Evolutionary conservation across 2,797 vertebrate species (phyloP).

Genomic region (Pantherophis alleghaniensis): DNA sequence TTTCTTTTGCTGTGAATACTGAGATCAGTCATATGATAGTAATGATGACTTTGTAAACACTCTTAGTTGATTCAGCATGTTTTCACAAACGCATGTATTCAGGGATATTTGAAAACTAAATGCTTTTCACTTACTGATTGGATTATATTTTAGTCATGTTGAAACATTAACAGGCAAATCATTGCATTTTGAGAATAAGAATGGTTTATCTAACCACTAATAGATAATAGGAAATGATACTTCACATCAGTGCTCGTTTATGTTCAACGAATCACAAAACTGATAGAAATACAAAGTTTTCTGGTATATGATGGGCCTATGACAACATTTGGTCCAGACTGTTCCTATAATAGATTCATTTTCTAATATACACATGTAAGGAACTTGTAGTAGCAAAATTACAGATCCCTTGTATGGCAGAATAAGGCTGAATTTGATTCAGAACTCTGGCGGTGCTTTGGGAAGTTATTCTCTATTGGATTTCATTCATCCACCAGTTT

Average conservation of each 20-base stretch:
- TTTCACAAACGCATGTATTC: constrained; percentile 52
- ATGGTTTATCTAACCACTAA: constrained; percentile 49
- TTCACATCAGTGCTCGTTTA: constrained; percentile 21
- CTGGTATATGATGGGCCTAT: not conserved
- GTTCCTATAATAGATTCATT: not conserved
- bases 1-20: constrained; percentile 63
- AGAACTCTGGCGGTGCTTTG: not conserved
- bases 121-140: constrained; percentile 47
- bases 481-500: not conserved
- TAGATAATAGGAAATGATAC: constrained; percentile 49
- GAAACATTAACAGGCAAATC: constrained; percentile 35
- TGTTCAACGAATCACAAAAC: constrained; percentile 10
- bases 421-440: not conserved
- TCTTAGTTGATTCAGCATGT: constrained; percentile 41
- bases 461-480: not conserved
- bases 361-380: not conserved
- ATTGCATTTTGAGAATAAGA: constrained; percentile 44
- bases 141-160: constrained; percentile 10
- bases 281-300: not conserved
- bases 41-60: constrained; percentile 44
- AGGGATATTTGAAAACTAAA: constrained; percentile 52
- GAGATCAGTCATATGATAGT: constrained; percentile 52
- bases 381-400: not conserved
- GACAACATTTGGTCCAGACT: not conserved
- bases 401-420: not conserved